Evolutionary conservation across 2,113 vertebrate species (phyloP).

Genomic region (Melanocharis versteri): DNA sequence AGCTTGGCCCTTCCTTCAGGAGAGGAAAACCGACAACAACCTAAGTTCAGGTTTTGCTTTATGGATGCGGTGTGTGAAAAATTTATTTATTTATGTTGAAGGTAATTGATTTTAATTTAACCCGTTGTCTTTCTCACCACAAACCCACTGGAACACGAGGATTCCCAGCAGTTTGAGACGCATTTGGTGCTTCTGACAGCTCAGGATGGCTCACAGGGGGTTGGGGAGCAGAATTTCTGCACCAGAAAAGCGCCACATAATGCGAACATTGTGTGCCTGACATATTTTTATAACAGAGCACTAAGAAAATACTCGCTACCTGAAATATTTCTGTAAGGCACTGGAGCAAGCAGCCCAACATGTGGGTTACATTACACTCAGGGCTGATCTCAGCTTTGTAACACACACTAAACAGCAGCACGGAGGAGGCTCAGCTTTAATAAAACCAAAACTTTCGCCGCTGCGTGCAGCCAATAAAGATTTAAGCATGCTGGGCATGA

Average conservation of each 20-base stretch:
- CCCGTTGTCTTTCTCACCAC: neutral
- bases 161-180: neutral
- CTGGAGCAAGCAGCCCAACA: slow-evolving; percentile 46
- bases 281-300: slow-evolving; percentile 21
- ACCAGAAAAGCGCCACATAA: slow-evolving; percentile 1
- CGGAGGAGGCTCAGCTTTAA: slow-evolving; percentile 28
- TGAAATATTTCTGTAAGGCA: slow-evolving; percentile 63
- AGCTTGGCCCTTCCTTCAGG: neutral
- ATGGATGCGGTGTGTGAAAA: accelerated
- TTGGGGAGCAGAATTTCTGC: neutral
- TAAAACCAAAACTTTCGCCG: slow-evolving; percentile 44
- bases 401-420: slow-evolving; percentile 44
- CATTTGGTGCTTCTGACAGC: neutral
- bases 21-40: neutral
- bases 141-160: neutral
- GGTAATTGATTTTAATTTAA: neutral
- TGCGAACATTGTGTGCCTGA: slow-evolving; percentile 6
- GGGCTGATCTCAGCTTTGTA: slow-evolving; percentile 57
- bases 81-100: neutral
- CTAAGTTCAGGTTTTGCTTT: neutral
- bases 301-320: slow-evolving; percentile 67
- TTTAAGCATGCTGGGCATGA: slow-evolving; percentile 12
- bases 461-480: slow-evolving; percentile 48
- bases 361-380: slow-evolving; percentile 61
- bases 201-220: neutral